These are phyloP conservation scores for Xenus cinereus DNA, from an alignment of 2,113 vertebrate genomes.

Conservation along the genomic window DNA sequence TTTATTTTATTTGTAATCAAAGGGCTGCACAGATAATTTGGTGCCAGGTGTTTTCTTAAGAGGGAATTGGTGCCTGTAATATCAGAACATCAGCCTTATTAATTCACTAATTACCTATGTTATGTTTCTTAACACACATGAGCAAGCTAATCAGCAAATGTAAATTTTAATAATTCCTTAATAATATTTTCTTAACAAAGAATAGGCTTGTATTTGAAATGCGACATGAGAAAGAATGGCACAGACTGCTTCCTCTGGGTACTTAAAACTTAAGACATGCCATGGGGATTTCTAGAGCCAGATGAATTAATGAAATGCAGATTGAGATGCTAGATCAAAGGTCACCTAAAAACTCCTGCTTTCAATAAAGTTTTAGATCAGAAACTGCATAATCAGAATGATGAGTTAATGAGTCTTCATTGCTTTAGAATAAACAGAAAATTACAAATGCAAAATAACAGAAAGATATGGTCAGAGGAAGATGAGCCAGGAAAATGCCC, in stretches of 20 bases:
- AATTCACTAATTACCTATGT: background rate
- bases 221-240: background rate
- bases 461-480: background rate
- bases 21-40: background rate
- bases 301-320: background rate
- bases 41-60: background rate
- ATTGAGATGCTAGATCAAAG: background rate
- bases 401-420: background rate
- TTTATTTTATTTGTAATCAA: background rate
- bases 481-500: background rate
- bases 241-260: background rate
- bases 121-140: background rate
- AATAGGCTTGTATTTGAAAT: background rate
- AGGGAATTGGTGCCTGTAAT: background rate
- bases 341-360: background rate
- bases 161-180: background rate
- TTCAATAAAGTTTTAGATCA: background rate
- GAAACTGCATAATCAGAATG: background rate
- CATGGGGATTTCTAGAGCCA: background rate
- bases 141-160: background rate
- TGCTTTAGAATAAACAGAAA: background rate
- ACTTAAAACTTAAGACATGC: background rate
- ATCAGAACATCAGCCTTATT: background rate
- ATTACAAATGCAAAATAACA: background rate
- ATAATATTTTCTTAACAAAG: background rate